A percentile compares a stretch with the other conserved stretches of the same genome.
These are phyloP conservation scores for Tigriopus japonicus DNA, from an alignment of 1,140 invertebrate genomes.

Conservation along the genomic window DNA sequence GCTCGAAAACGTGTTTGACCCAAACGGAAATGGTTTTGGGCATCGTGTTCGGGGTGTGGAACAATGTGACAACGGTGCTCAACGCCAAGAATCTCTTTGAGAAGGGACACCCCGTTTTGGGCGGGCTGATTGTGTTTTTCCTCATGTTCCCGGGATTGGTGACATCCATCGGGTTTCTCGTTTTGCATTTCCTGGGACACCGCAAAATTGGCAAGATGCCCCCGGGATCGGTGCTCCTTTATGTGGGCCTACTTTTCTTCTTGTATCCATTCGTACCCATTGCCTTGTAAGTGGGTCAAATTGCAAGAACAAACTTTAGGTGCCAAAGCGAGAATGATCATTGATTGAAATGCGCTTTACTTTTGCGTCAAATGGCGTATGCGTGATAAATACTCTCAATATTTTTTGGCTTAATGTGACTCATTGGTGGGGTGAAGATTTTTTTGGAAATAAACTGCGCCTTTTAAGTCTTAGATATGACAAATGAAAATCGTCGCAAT, in stretches of 20 bases:
- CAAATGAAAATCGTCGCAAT: no score
- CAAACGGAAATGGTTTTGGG: no score
- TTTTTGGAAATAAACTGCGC: no score
- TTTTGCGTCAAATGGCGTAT: no score
- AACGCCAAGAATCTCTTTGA: neutral
- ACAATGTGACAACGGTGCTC: neutral
- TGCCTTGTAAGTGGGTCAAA: conserved; percentile 6
- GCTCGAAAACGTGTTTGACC: no score
- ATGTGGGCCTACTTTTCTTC: neutral
- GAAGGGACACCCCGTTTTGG: neutral
- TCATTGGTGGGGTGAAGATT: no score
- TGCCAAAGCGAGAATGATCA: no score
- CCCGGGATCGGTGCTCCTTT: neutral
- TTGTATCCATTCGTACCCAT: conserved; percentile 1
- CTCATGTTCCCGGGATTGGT: conserved; percentile 6
- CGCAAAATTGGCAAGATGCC: neutral
- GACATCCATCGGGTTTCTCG: neutral
- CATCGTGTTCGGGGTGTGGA: conserved; percentile 1
- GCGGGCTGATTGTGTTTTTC: conserved; percentile 1
- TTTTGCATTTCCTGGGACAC: neutral
- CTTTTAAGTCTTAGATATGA: no score
- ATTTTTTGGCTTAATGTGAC: no score
- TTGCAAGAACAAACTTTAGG: no score
- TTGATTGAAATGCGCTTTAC: no score
- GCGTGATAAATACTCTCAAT: no score